phyloP scores from a whole-genome alignment of 2,113 vertebrate species.

The Leucoraja erinaceus region DNA sequence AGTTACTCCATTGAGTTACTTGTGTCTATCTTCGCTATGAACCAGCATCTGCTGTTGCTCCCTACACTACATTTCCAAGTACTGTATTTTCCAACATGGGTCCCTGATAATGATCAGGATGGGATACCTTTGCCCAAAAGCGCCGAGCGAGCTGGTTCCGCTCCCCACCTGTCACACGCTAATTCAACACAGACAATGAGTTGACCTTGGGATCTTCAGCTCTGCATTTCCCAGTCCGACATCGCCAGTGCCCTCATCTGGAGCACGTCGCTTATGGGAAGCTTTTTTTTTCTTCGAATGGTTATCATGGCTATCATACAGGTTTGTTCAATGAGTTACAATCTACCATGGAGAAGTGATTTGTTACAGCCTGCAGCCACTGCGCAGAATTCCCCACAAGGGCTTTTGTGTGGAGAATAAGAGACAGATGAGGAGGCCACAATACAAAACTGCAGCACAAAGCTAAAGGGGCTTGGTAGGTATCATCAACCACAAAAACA shows the following conservation, averaged over 20 bases:
- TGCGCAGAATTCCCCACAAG: constrained; percentile 3
- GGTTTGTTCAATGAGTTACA: constrained; percentile 16
- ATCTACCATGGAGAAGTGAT: constrained; percentile 28
- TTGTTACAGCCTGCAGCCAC: neutral
- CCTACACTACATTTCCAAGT: no score
- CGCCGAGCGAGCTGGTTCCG: neutral
- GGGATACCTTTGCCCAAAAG: neutral
- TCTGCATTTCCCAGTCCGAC: neutral
- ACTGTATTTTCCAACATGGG: neutral
- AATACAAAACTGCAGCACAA: neutral
- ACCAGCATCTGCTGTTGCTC: no score
- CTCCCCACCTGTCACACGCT: neutral
- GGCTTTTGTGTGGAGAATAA: neutral
- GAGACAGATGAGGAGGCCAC: neutral
- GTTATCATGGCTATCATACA: constrained; percentile 9
- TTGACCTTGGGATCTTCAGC: neutral
- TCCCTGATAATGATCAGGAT: neutral
- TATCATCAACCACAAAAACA: constrained; percentile 9
- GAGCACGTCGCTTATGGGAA: neutral
- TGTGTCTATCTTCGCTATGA: no score
- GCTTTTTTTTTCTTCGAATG: neutral
- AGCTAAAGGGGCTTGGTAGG: neutral
- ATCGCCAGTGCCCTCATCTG: neutral
- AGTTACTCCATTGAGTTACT: no score
- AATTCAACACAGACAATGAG: neutral